Conservation (phyloP, 2,113 vertebrate genomes). For the Paramisgurnus dabryanus region DNA sequence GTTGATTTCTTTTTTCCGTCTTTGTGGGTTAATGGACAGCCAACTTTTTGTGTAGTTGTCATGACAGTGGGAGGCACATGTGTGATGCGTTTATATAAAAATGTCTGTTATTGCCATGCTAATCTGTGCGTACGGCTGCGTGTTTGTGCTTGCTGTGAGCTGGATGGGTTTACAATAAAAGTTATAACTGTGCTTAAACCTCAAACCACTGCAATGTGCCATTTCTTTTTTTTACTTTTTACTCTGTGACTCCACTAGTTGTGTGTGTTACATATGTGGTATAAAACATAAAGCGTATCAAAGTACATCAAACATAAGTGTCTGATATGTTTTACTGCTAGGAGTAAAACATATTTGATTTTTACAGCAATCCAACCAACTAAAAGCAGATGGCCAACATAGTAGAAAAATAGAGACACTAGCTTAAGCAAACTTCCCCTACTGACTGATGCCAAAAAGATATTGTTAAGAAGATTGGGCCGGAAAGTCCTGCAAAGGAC, state of each 20-base stretch:
- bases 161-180: not conserved
- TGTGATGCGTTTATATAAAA: constrained; percentile 18
- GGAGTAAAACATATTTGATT: too few species aligned
- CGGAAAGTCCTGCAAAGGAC: not conserved
- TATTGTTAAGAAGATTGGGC: not conserved
- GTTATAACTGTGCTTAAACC: not conserved
- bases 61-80: constrained; percentile 1
- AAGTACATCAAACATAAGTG: too few species aligned
- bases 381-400: not conserved
- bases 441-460: not conserved
- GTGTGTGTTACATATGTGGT: not conserved
- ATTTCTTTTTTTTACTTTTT: not conserved
- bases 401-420: not conserved
- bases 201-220: not conserved
- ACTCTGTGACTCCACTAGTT: not conserved
- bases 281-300: too few species aligned
- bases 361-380: too few species aligned
- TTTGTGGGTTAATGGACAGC: not conserved
- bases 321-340: too few species aligned
- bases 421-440: not conserved
- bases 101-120: not conserved
- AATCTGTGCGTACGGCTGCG: constrained; percentile 3
- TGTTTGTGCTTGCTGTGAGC: not conserved
- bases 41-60: constrained; percentile 18
- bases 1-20: not conserved